These are phyloP conservation scores for Eilema sororculum DNA, from an alignment of 2,888 invertebrate species.

Conservation along the genomic window DNA sequence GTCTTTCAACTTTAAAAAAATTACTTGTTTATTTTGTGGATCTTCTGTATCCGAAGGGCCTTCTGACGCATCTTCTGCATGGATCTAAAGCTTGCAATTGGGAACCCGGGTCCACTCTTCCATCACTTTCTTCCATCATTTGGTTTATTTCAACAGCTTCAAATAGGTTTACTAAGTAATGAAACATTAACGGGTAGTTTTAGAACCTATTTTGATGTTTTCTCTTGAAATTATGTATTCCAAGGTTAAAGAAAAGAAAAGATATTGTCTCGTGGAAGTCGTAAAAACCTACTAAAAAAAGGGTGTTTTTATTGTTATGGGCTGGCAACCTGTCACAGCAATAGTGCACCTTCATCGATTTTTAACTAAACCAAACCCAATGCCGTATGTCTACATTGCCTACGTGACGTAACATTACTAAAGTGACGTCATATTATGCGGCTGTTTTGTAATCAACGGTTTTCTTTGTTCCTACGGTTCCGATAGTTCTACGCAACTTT, in stretches of 20 bases:
- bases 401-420: constrained; percentile 4
- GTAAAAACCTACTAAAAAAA: constrained; percentile 24
- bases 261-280: constrained; percentile 23
- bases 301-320: constrained; percentile 23
- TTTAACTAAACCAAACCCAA: constrained; percentile 20
- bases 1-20: too few species aligned
- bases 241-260: constrained; percentile 20
- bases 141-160: not conserved
- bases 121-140: not conserved
- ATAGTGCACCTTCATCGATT: constrained; percentile 23
- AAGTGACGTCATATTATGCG: constrained; percentile 9
- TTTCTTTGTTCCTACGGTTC: not conserved
- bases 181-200: not conserved
- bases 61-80: too few species aligned
- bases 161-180: not conserved
- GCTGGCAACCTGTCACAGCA: constrained; percentile 21
- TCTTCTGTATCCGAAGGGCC: too few species aligned
- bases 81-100: not conserved
- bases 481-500: not conserved
- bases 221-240: not conserved
- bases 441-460: constrained; percentile 6
- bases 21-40: too few species aligned
- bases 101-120: not conserved
- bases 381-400: not conserved
- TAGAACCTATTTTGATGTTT: not conserved